Percentiles rank a stretch among this genome's conserved stretches.
These are phyloP conservation scores for Panagrolaimus sp. DNA, from an alignment of 1,140 invertebrate species.

Conservation along the genomic window DNA sequence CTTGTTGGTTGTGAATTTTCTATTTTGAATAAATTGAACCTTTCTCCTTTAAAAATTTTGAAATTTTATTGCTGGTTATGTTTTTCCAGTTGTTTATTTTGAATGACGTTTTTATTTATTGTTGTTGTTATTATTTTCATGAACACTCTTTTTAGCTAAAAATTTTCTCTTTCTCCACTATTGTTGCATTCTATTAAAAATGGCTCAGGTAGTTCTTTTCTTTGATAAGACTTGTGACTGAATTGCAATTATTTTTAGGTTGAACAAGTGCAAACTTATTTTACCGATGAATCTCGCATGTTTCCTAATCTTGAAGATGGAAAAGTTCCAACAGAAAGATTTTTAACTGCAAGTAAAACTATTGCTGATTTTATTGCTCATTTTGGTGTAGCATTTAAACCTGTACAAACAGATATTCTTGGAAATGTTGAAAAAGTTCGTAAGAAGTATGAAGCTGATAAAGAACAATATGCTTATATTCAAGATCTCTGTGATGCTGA, in stretches of 20 bases:
- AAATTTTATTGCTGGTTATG: background rate
- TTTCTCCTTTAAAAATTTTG: background rate
- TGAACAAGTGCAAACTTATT: conserved; percentile 28
- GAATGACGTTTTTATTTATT: too few relatives aligned
- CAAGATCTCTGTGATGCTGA: conserved; percentile 39
- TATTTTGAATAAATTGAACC: background rate
- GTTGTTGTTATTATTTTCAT: too few relatives aligned
- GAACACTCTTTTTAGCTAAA: too few relatives aligned
- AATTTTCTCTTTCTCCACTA: too few relatives aligned
- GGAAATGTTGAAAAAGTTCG: conserved; percentile 43
- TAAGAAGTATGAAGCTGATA: conserved; percentile 32
- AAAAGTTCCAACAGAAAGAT: conserved; percentile 41
- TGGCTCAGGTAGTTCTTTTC: too few relatives aligned
- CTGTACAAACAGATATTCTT: conserved; percentile 41
- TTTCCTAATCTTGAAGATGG: conserved; percentile 29
- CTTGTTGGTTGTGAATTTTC: background rate
- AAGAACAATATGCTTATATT: conserved; percentile 23
- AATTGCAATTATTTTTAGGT: too few relatives aligned
- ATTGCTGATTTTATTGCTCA: conserved; percentile 44
- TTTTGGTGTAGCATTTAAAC: conserved; percentile 41
- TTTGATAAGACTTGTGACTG: too few relatives aligned
- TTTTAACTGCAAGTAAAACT: conserved; percentile 42
- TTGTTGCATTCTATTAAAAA: too few relatives aligned
- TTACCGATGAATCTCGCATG: conserved; percentile 38
- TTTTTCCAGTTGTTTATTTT: background rate